Base-by-base conservation (phyloP, 2,888 invertebrate species). In the Caenorhabditis doughertyi region DNA sequence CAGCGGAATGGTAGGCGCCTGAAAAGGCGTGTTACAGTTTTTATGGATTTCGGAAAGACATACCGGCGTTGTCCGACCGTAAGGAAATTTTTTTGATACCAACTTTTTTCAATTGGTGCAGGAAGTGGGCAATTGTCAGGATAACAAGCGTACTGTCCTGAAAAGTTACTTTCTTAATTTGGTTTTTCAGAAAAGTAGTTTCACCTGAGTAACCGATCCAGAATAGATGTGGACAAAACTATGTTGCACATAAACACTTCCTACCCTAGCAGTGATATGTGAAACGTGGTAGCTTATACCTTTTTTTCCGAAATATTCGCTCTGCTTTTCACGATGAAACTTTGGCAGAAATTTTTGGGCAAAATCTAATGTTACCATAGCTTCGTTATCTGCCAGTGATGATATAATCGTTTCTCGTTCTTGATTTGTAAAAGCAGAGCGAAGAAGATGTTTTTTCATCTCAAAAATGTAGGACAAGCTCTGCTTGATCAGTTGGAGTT, bases 331-430 rank as follows among this genome's bases (percentile, higher is more conserved):
- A 8, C 47, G 47, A 11, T 62, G 62, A 25, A 27, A 47, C 2
- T 9, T 9, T 1, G 47, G 44, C 0, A 47, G 8, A 27, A 27
- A 62, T 18, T 62, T 62, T 18, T 62, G 62, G 8, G 56, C 56
- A n/a, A 64, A 80, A 29, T 80, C 65, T 16, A 72, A 32, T 0
- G 56, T 72, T 1, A 80, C 21, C 0, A 73, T 18, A 4, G 51
- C 79, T 23, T 72, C 72, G 18, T 64, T 56, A 18, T 27, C 25
- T 3, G 21, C 7, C n/a, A 80, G 32, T 18, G 49, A 29, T 4
- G 49, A 25, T 1, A 80, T 18, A 5, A 58, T 39, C 0, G 44
- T 7, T 42, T 16, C 21, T 29, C 58, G 39, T 49, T 42, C 65
- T 51, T 23, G 35, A 18, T 47, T 51, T 32, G 55, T 72, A 25